phyloP scores from a whole-genome alignment of 2,113 vertebrate species.

The Vimba vimba region DNA sequence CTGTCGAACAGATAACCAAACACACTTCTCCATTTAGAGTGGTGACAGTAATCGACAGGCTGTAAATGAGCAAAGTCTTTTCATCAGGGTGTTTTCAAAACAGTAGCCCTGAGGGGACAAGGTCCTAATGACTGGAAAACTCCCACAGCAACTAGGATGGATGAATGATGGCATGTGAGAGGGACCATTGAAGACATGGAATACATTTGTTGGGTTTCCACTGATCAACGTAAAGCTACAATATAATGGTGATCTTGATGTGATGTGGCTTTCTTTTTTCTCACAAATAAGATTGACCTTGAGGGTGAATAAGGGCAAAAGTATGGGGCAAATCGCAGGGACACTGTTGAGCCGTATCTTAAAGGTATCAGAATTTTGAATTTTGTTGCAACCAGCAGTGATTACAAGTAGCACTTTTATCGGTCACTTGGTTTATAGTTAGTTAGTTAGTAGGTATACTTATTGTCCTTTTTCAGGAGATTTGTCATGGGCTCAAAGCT shows the following conservation, averaged over 20 bases:
- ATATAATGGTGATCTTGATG: background rate
- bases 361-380: background rate
- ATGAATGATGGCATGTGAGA: slow-evolving; percentile 6
- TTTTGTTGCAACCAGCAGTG: background rate
- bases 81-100: slow-evolving; percentile 33
- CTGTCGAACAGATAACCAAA: background rate
- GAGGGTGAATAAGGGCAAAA: background rate
- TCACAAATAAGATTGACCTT: background rate
- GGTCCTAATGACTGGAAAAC: slow-evolving; percentile 8
- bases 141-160: background rate
- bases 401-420: background rate
- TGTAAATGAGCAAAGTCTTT: slow-evolving; percentile 13
- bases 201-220: background rate
- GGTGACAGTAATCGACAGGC: slow-evolving; percentile 27
- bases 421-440: background rate
- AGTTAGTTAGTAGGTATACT: too few relatives aligned
- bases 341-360: background rate
- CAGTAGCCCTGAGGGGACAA: background rate
- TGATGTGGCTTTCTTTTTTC: background rate
- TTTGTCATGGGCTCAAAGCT: too few relatives aligned
- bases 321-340: background rate
- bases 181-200: background rate
- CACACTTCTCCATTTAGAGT: background rate
- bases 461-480: too few relatives aligned
- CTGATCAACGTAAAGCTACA: background rate